Evolutionary conservation across 2,888 invertebrate genomes (phyloP).

Genomic region (Octonoba sinensis): DNA sequence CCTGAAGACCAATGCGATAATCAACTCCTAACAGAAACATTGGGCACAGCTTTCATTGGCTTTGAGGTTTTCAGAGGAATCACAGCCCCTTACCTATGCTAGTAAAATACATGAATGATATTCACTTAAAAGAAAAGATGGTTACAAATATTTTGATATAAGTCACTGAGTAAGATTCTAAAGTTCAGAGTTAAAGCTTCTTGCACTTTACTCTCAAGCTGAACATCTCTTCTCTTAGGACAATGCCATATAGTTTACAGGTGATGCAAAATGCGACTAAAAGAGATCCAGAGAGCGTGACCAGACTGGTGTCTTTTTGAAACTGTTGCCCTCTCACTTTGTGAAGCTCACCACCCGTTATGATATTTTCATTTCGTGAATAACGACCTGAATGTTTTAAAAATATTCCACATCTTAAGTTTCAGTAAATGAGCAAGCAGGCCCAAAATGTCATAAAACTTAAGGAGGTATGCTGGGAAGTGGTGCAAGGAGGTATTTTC

Average conservation of each 20-base stretch:
- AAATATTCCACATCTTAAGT: too few species aligned
- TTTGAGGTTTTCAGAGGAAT: too few species aligned
- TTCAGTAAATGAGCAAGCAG: too few species aligned
- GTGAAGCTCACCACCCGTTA: slow-evolving; percentile 61
- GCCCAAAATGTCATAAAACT: too few species aligned
- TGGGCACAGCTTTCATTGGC: too few species aligned
- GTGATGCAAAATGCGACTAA: slow-evolving; percentile 62
- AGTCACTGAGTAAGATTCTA: slow-evolving; percentile 26
- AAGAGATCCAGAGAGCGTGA: slow-evolving; percentile 55
- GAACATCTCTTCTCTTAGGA: slow-evolving; percentile 27
- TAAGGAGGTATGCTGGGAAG: too few species aligned
- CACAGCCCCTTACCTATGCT: slow-evolving; percentile 10
- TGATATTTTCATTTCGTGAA: neutral
- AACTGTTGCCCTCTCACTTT: slow-evolving; percentile 22
- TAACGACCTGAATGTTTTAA: neutral
- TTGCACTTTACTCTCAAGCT: slow-evolving; percentile 35
- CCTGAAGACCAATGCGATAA: too few species aligned
- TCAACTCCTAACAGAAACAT: too few species aligned
- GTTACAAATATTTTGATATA: slow-evolving; percentile 42
- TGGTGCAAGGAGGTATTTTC: too few species aligned
- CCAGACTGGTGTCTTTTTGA: slow-evolving; percentile 42
- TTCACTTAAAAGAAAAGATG: slow-evolving; percentile 21
- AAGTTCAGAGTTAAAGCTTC: slow-evolving; percentile 42
- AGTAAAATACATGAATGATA: slow-evolving; percentile 11
- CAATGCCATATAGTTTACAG: slow-evolving; percentile 45